These are phyloP conservation scores for Zosterops lateralis DNA, from an alignment of 2,113 vertebrate genomes.

Conservation along the genomic window DNA sequence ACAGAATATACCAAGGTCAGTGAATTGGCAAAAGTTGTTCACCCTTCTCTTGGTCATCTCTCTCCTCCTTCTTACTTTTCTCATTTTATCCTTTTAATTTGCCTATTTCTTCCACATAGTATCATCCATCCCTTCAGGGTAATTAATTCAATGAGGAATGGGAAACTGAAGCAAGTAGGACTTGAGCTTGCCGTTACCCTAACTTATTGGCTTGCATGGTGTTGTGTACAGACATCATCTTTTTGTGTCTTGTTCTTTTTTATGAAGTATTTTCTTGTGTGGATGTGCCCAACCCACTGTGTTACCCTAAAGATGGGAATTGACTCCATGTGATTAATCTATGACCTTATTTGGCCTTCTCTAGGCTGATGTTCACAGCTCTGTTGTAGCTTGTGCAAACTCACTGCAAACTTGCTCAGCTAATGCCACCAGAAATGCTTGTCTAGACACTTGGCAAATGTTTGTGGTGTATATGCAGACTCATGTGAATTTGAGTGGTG, in stretches of 20 bases:
- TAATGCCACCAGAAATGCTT: neutral
- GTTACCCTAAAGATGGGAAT: neutral
- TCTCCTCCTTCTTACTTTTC: neutral
- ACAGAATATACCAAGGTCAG: neutral
- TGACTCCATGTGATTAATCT: neutral
- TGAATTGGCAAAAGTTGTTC: neutral
- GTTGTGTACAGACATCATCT: neutral
- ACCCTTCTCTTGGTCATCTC: neutral
- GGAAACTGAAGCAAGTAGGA: neutral
- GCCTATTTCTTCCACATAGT: neutral
- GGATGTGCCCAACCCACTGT: neutral
- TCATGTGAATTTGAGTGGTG: rapidly evolving
- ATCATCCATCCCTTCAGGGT: neutral
- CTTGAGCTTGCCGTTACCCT: neutral
- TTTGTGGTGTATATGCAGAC: neutral
- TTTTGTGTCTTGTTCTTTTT: neutral
- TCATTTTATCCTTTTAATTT: neutral
- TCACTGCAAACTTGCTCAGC: neutral
- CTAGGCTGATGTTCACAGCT: neutral
- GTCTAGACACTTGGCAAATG: neutral
- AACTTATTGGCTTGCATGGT: rapidly evolving
- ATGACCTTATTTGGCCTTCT: neutral
- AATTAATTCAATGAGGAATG: neutral
- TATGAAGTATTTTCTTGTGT: neutral
- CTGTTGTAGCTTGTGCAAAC: neutral